Evolutionary conservation across 2,113 vertebrate species (phyloP).

Genomic region (Lipophrys pholis): DNA sequence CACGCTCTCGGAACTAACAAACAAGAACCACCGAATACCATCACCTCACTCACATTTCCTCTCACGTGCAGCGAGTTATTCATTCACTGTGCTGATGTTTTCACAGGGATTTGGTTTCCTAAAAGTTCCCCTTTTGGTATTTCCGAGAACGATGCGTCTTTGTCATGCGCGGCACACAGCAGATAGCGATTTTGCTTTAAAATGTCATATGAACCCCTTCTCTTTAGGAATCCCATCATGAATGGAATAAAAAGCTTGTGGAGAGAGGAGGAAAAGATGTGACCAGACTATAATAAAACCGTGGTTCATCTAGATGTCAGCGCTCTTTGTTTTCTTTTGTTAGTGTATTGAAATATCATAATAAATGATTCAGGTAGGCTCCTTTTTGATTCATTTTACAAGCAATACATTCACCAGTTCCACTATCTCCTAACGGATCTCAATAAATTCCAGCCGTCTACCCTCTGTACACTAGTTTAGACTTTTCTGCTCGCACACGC

Average conservation of each 20-base stretch:
- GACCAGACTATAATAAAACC: not conserved
- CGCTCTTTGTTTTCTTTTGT: no score
- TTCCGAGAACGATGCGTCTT: not conserved
- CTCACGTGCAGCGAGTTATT: not conserved
- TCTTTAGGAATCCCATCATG: not conserved
- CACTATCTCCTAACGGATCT: no score
- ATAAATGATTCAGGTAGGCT: no score
- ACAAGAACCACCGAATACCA: not conserved
- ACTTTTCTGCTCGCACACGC: no score
- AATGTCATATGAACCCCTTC: constrained; percentile 9
- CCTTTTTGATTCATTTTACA: no score
- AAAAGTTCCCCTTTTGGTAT: not conserved
- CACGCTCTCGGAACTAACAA: constrained; percentile 1
- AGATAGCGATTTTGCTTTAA: constrained; percentile 8
- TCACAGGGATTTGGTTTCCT: constrained; percentile 7
- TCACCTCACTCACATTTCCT: constrained; percentile 37
- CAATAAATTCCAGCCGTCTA: no score
- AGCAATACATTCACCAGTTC: no score
- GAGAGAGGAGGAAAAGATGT: not conserved
- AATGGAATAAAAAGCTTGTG: not conserved
- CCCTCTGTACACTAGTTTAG: no score
- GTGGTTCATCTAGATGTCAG: no score
- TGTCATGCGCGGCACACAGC: not conserved
- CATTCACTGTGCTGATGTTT: constrained; percentile 3
- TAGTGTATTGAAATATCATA: no score